These are phyloP conservation scores for Plusia festucae DNA, from an alignment of 2,888 invertebrate genomes.

Conservation along the genomic window DNA sequence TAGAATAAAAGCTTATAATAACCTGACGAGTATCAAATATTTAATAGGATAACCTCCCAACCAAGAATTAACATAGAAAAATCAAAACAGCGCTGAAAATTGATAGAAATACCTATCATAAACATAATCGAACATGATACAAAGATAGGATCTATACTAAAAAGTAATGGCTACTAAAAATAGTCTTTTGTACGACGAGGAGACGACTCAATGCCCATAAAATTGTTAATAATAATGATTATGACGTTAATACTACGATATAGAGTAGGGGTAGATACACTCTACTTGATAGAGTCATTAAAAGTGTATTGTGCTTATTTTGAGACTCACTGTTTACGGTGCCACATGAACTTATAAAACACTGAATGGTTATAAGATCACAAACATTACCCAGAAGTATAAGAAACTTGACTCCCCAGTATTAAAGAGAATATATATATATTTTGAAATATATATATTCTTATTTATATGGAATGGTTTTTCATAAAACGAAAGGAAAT, in stretches of 20 bases:
- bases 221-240: slow-evolving; percentile 42
- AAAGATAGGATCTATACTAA: slow-evolving; percentile 27
- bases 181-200: slow-evolving; percentile 32
- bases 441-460: no score
- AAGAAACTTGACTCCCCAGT: not conserved
- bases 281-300: slow-evolving; percentile 14
- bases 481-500: no score
- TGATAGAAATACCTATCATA: slow-evolving; percentile 25
- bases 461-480: no score
- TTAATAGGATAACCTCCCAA: no score
- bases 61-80: not conserved
- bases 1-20: no score
- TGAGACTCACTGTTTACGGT: not conserved
- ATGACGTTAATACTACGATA: slow-evolving; percentile 21
- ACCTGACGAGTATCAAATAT: no score
- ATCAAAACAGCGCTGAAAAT: slow-evolving; percentile 14
- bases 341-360: not conserved
- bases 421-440: no score
- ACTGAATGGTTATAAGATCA: not conserved
- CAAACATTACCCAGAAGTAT: not conserved
- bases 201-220: slow-evolving; percentile 24
- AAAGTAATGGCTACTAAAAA: slow-evolving; percentile 50
- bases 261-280: not conserved
- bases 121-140: slow-evolving; percentile 22
- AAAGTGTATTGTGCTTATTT: slow-evolving; percentile 4